Evolutionary conservation across 2,797 vertebrate genomes (phyloP).

Genomic region (Picus viridis): DNA sequence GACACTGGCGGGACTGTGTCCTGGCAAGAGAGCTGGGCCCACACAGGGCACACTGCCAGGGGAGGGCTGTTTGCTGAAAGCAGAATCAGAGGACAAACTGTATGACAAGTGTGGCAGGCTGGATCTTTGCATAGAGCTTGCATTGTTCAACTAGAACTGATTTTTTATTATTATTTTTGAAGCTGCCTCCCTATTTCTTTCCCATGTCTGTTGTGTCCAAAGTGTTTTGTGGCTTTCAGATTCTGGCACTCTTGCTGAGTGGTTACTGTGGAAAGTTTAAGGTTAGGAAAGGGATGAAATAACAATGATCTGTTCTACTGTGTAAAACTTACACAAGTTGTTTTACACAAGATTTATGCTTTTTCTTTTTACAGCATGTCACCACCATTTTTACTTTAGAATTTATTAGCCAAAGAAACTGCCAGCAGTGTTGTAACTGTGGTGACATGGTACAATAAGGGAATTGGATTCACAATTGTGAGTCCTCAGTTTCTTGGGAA

Average conservation of each 20-base stretch:
- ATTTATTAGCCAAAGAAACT: slow-evolving; percentile 47
- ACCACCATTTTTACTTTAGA: neutral
- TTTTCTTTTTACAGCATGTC: neutral
- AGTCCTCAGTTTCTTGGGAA: slow-evolving; percentile 75
- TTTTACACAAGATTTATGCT: neutral
- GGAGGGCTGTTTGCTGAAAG: neutral
- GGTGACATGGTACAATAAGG: slow-evolving; percentile 82
- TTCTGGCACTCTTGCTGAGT: neutral
- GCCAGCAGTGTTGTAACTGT: slow-evolving; percentile 75
- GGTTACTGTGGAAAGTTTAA: neutral
- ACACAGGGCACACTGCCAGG: accelerated
- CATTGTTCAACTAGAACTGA: neutral
- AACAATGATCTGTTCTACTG: neutral
- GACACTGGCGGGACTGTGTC: neutral
- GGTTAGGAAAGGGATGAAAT: neutral
- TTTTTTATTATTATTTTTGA: neutral
- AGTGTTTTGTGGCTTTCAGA: neutral
- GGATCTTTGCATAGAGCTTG: neutral
- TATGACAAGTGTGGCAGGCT: neutral
- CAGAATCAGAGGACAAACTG: neutral
- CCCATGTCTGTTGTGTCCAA: neutral
- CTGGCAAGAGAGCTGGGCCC: neutral
- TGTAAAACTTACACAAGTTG: accelerated
- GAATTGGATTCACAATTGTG: slow-evolving; percentile 80
- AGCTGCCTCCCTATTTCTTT: neutral